These are phyloP conservation scores for Laticauda laticaudata DNA, from an alignment of 2,113 vertebrate species.

Conservation along the genomic window DNA sequence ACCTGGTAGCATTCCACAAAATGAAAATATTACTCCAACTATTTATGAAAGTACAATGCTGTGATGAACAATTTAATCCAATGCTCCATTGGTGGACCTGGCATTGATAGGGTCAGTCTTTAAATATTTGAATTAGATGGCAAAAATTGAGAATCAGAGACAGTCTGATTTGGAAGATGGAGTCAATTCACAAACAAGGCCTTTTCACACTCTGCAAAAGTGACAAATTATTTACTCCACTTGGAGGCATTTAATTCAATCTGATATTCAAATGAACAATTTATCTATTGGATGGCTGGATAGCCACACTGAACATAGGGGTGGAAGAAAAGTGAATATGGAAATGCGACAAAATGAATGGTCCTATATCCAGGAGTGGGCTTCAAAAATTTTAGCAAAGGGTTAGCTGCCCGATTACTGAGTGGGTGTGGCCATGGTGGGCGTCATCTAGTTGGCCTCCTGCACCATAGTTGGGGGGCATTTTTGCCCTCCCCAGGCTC, in stretches of 20 bases:
- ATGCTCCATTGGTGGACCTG: neutral
- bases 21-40: neutral
- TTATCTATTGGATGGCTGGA: neutral
- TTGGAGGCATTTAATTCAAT: neutral
- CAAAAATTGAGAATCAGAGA: neutral
- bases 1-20: neutral
- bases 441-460: too few relatives aligned
- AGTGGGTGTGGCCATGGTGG: too few relatives aligned
- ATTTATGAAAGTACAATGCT: neutral
- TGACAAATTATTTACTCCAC: neutral
- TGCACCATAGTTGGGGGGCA: too few relatives aligned
- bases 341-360: neutral
- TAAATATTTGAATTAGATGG: neutral
- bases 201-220: neutral
- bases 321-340: neutral
- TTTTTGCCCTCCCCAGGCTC: too few relatives aligned
- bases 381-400: too few relatives aligned
- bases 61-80: neutral
- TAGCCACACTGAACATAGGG: neutral
- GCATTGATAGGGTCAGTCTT: neutral
- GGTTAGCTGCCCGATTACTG: too few relatives aligned
- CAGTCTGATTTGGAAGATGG: neutral
- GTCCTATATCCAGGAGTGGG: neutral
- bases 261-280: neutral
- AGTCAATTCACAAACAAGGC: neutral